These are phyloP conservation scores for Diglossa brunneiventris DNA, from an alignment of 2,113 vertebrate species.

Conservation along the genomic window DNA sequence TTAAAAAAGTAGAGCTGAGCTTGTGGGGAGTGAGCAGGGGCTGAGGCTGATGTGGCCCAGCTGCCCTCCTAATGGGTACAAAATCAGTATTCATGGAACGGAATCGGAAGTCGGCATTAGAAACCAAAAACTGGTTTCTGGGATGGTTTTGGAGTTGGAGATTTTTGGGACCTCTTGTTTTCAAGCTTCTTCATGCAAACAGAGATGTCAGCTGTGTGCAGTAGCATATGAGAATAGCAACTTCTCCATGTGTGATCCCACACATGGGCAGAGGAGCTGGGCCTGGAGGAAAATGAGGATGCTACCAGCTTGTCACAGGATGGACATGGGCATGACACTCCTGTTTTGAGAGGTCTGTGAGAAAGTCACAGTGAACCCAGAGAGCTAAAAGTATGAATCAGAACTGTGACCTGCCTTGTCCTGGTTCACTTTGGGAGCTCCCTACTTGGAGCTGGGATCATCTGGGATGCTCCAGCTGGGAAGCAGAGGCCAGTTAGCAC, in stretches of 20 bases:
- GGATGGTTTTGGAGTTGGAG: not conserved
- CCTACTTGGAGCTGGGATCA: not conserved
- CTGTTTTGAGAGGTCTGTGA: not conserved
- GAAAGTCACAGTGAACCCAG: not conserved
- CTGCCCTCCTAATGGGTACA: not conserved
- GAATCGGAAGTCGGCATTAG: not conserved
- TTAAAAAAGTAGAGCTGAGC: not conserved
- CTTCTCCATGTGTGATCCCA: not conserved
- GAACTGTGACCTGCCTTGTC: not conserved
- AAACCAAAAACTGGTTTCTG: not conserved
- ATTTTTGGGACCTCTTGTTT: not conserved
- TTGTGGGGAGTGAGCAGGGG: not conserved
- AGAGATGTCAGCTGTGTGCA: not conserved
- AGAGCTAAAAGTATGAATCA: not conserved
- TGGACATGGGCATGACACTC: not conserved
- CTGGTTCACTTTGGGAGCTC: not conserved
- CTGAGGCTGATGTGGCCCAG: not conserved
- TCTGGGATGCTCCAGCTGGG: not conserved
- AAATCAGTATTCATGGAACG: not conserved
- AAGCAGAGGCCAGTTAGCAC: not conserved
- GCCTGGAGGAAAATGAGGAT: not conserved
- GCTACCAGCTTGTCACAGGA: not conserved
- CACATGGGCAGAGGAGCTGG: not conserved
- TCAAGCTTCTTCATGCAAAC: not conserved
- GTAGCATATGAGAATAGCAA: fast-evolving